Base-by-base conservation (phyloP, 1,140 invertebrate species). In the Ceratitis capitata region DNA sequence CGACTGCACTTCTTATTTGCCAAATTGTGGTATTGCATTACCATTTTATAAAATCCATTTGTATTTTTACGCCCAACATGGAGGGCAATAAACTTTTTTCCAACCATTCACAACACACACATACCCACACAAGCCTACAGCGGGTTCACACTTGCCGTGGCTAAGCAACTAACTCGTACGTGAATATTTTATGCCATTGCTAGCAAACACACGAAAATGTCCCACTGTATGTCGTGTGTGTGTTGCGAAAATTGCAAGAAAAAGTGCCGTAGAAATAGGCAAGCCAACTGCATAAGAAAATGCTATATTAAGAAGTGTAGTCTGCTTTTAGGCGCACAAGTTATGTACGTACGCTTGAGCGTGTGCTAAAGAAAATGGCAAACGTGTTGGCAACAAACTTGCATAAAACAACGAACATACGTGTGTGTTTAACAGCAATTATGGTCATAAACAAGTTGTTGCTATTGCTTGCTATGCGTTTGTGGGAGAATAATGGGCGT, bases 381-480 rank as follows among this genome's bases (percentile, higher is more conserved):
- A 42, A 35, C 39, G 69, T 78, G 69, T 6, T n/a, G n/a, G 39
- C 69, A 26, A 42, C 69, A 23, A 78, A 78, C n/a, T 78, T 78
- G 2, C 69, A 3, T 39, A 45, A 47, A 78, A 78, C 10, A 45
- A 23, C 35, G 23, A 45, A 12, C n/a, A 39, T 78, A 45, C 69
- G 69, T 45, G 69, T 78, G 39, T 78, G 39, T 78, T 78, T 78
- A 78, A 26, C 69, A 78, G 69, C 69, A 78, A 78, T 78, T 78
- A 78, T 78, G 69, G 69, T 45, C 69, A 78, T 78, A 78, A 78
- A 78, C 69, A 78, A 78, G 39, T 78, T 78, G 69, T 78, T 78
- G 69, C 69, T 23, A 78, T 35, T 78, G 35, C 45, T 78, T 16
- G 39, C 32, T n/a, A n/a, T n/a, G n/a, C n/a, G n/a, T n/a, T n/a